Conservation (phyloP, 2,888 invertebrate species). For the Ennomos erosarius region DNA sequence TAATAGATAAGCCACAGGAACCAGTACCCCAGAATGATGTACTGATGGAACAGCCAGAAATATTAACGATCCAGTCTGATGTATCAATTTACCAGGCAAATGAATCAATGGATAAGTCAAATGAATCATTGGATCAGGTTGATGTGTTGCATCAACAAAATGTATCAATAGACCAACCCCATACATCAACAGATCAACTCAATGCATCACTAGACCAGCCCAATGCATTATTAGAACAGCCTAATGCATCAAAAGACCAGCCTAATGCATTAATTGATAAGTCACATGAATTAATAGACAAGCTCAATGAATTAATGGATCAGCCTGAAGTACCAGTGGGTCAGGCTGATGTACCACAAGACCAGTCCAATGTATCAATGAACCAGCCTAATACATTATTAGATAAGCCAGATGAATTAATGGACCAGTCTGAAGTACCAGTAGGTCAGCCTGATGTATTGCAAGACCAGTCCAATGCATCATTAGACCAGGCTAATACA, state of each 20-base stretch:
- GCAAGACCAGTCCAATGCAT: neutral
- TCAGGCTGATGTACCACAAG: neutral
- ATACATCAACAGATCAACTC: too few species aligned
- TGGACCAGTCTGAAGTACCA: neutral
- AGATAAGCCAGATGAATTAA: neutral
- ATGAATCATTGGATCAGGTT: too few species aligned
- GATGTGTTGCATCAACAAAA: too few species aligned
- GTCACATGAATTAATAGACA: neutral
- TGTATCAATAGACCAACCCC: too few species aligned
- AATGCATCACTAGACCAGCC: too few species aligned
- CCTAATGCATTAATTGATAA: neutral
- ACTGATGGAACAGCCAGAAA: neutral
- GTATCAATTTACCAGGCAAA: too few species aligned
- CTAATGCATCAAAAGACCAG: neutral
- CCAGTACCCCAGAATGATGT: too few species aligned
- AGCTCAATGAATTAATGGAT: neutral
- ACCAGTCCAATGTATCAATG: neutral
- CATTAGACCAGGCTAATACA: conserved; percentile 1
- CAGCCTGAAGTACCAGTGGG: neutral
- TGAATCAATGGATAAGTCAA: too few species aligned
- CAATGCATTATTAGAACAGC: too few species aligned
- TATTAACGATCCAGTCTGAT: neutral
- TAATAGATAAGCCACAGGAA: neutral
- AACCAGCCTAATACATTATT: too few species aligned
- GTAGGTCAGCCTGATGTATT: neutral